These are phyloP conservation scores for Chloebia gouldiae DNA, from an alignment of 2,113 vertebrate species.

Conservation along the genomic window DNA sequence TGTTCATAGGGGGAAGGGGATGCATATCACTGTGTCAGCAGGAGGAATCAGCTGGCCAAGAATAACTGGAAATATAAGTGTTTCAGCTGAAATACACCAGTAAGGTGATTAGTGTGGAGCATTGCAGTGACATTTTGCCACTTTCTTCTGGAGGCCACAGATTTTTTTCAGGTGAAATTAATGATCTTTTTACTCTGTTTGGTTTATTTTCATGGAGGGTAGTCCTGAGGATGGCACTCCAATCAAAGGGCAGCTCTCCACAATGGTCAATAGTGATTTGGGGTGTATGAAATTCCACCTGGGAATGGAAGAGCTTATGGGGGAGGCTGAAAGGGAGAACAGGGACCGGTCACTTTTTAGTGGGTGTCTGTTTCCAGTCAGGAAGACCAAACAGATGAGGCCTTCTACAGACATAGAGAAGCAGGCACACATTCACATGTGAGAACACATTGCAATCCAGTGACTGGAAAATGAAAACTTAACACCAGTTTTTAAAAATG, in stretches of 20 bases:
- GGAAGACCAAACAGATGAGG: accelerated
- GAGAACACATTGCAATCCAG: background rate
- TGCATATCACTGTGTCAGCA: background rate
- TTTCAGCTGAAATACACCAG: background rate
- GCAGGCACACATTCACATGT: background rate
- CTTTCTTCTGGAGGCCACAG: background rate
- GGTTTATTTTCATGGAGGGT: background rate
- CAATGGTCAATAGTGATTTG: background rate
- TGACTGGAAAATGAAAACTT: background rate
- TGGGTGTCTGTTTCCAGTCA: background rate
- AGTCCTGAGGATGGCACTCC: background rate
- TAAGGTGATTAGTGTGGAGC: background rate
- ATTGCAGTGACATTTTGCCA: background rate
- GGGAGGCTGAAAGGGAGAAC: background rate
- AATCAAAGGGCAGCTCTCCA: background rate
- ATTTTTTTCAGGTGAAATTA: background rate
- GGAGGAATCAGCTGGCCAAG: background rate
- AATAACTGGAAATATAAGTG: background rate
- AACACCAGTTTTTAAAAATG: background rate
- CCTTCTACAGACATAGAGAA: background rate
- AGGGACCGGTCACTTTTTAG: background rate
- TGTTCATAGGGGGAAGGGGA: background rate
- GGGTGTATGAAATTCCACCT: background rate
- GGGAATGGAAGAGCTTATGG: background rate
- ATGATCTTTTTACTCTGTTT: background rate